These are phyloP conservation scores for Poeciliopsis prolifica DNA, from an alignment of 2,113 vertebrate species.

Conservation along the genomic window DNA sequence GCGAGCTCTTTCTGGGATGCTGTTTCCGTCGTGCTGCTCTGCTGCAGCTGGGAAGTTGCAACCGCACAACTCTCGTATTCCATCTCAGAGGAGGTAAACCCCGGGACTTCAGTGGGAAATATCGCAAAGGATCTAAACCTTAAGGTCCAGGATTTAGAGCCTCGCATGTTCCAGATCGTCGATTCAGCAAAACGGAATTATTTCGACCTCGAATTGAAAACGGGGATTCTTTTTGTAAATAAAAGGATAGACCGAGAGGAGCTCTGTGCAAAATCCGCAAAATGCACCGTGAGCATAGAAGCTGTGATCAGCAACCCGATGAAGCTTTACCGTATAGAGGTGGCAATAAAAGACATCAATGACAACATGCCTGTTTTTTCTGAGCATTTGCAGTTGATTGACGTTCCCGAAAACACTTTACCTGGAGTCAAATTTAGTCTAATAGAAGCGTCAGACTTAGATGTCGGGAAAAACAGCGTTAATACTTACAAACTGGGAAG, in stretches of 20 bases:
- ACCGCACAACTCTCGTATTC: slow-evolving; percentile 66
- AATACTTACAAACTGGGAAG: slow-evolving; percentile 58
- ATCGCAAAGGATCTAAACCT: slow-evolving; percentile 65
- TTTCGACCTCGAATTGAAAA: slow-evolving; percentile 65
- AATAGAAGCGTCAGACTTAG: slow-evolving; percentile 43
- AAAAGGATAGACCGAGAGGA: slow-evolving; percentile 63
- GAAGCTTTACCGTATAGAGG: slow-evolving; percentile 60
- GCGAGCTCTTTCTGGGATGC: slow-evolving; percentile 9
- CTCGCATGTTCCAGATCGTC: slow-evolving; percentile 56
- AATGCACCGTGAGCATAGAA: slow-evolving; percentile 59
- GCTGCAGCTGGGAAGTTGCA: slow-evolving; percentile 32
- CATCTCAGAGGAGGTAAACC: slow-evolving; percentile 66
- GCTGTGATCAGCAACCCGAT: slow-evolving; percentile 64
- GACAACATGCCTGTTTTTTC: slow-evolving; percentile 67
- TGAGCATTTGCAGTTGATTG: slow-evolving; percentile 27
- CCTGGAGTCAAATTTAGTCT: slow-evolving; percentile 57
- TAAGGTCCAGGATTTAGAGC: slow-evolving; percentile 45
- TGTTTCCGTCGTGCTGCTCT: slow-evolving; percentile 34
- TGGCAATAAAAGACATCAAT: slow-evolving; percentile 70
- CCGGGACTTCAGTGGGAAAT: slow-evolving; percentile 65
- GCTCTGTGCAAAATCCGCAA: slow-evolving; percentile 47
- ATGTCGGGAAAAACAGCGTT: slow-evolving; percentile 65
- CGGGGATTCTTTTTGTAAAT: slow-evolving; percentile 54
- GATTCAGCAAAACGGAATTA: slow-evolving; percentile 52
- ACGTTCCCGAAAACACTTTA: slow-evolving; percentile 52